phyloP scores from a whole-genome alignment of 2,797 vertebrate genomes.

The Mastacembelus armatus region DNA sequence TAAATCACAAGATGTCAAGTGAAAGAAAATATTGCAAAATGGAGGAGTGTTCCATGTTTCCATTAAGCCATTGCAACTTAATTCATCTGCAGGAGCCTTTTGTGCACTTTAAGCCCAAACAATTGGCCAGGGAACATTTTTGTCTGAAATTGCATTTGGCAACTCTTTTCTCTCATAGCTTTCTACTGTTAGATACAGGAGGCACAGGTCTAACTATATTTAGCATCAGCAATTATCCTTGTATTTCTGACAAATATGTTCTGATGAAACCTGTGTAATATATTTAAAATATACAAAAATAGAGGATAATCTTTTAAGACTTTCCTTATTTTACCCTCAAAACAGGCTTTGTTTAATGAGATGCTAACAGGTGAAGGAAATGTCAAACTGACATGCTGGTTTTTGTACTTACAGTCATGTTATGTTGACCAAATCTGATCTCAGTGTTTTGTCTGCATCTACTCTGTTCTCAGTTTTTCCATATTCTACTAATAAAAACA shows the following conservation, averaged over 20 bases:
- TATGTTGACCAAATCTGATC: slow-evolving; percentile 4
- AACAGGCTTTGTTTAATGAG: slow-evolving; percentile 31
- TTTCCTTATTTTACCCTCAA: slow-evolving; percentile 43
- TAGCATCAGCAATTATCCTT: slow-evolving; percentile 59
- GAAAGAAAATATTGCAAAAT: slow-evolving; percentile 39
- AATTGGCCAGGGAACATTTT: slow-evolving; percentile 62
- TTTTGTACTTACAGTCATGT: slow-evolving; percentile 1
- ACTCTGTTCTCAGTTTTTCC: slow-evolving; percentile 1
- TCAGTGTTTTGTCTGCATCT: slow-evolving; percentile 9
- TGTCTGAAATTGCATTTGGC: slow-evolving; percentile 63
- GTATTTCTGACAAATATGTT: slow-evolving; percentile 54
- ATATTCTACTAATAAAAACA: background rate
- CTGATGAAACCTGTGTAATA: slow-evolving; percentile 57
- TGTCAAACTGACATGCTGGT: slow-evolving; percentile 12
- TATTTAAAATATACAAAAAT: slow-evolving; percentile 44
- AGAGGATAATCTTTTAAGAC: slow-evolving; percentile 37
- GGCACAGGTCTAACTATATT: slow-evolving; percentile 55
- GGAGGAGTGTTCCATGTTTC: slow-evolving; percentile 26
- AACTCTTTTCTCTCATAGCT: slow-evolving; percentile 52
- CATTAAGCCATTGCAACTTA: slow-evolving; percentile 48
- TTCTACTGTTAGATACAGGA: slow-evolving; percentile 50
- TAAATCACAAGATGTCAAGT: slow-evolving; percentile 50
- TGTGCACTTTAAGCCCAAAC: slow-evolving; percentile 57
- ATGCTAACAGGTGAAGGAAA: slow-evolving; percentile 40
- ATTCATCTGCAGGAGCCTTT: slow-evolving; percentile 52